A percentile compares a stretch with the other conserved stretches of the same genome.
Conservation (phyloP, 2,113 vertebrate species). For the Sylvicapra grimmia region DNA sequence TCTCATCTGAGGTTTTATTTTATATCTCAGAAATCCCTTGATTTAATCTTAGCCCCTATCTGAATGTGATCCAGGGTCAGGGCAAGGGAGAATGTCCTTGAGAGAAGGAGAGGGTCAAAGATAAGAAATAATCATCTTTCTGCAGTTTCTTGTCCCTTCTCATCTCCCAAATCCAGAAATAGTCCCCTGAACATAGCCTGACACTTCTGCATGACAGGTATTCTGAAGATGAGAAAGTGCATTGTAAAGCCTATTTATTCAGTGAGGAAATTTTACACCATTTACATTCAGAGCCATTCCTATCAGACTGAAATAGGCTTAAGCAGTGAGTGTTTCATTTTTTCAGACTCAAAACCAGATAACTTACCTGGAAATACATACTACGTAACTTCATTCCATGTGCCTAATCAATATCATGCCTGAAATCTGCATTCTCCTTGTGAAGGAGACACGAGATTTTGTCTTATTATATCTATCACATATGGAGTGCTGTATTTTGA, state of each 20-base stretch:
- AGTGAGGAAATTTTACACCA: constrained; percentile 11
- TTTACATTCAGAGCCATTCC: constrained; percentile 54
- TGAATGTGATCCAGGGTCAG: background rate
- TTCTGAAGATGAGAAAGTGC: background rate
- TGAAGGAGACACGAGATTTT: background rate
- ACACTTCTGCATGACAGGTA: background rate
- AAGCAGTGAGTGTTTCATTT: constrained; percentile 50
- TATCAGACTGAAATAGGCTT: constrained; percentile 46
- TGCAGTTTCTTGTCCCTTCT: background rate
- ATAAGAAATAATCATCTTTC: constrained; percentile 8
- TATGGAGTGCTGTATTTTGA: background rate
- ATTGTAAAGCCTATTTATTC: constrained; percentile 36
- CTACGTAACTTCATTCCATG: background rate
- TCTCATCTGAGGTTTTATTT: background rate
- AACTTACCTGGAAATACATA: constrained; percentile 32
- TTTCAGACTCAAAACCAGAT: constrained; percentile 44
- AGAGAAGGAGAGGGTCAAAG: background rate
- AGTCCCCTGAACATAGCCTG: background rate
- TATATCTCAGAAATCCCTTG: background rate
- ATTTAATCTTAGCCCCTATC: background rate
- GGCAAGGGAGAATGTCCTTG: background rate
- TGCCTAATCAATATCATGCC: background rate
- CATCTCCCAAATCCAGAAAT: constrained; percentile 17
- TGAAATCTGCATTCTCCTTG: background rate
- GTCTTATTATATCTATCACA: constrained; percentile 2